A percentile compares a stretch with the other conserved stretches of the same genome.
These are phyloP conservation scores for Phyto melanocephala DNA, from an alignment of 2,888 invertebrate species.

Conservation along the genomic window DNA sequence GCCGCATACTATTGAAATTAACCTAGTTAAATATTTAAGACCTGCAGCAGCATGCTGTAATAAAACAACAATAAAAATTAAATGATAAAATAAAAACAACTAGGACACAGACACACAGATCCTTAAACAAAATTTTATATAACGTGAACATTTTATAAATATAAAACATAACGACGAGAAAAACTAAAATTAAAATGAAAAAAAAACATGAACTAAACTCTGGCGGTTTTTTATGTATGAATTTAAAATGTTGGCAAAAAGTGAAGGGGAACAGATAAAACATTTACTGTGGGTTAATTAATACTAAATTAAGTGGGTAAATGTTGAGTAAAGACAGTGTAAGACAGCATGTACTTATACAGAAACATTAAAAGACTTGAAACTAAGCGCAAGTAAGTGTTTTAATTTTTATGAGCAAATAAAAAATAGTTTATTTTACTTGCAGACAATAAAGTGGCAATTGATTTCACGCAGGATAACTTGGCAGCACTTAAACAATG, in stretches of 20 bases:
- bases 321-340: not conserved
- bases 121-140: constrained; percentile 14
- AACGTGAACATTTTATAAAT: not conserved
- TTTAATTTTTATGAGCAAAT: not conserved
- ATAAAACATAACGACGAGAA: not conserved
- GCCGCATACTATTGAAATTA: constrained; percentile 40
- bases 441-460: too few species aligned
- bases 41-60: constrained; percentile 13
- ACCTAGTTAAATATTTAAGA: constrained; percentile 53
- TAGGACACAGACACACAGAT: constrained; percentile 1
- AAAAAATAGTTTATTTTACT: not conserved
- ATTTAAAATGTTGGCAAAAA: constrained; percentile 1
- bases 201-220: constrained; percentile 9
- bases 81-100: not conserved
- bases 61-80: not conserved
- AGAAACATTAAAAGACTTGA: not conserved
- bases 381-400: too few species aligned
- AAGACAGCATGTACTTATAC: too few species aligned
- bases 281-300: constrained; percentile 11
- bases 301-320: constrained; percentile 19
- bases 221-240: not conserved
- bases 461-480: too few species aligned
- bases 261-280: not conserved
- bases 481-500: too few species aligned
- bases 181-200: not conserved